Evolutionary conservation across 2,888 invertebrate species (phyloP).

Genomic region (Dryocosmus kuriphilus): DNA sequence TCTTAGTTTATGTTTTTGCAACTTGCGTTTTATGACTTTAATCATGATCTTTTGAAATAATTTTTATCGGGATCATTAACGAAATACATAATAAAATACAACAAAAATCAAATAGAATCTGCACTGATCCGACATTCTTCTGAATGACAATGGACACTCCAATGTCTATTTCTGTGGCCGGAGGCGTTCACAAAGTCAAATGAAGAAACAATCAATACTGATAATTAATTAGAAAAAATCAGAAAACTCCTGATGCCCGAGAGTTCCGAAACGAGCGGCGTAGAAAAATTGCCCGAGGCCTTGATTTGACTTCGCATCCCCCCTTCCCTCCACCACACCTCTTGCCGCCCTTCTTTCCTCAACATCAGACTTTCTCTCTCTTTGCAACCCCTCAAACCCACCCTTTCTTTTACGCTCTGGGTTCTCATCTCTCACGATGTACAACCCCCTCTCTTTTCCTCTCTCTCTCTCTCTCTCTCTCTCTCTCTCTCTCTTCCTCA

Average conservation of each 20-base stretch:
- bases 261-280: constrained; percentile 57
- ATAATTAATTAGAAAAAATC: constrained; percentile 73
- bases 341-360: constrained; percentile 36
- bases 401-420: constrained; percentile 38
- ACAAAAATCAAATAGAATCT: neutral
- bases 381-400: constrained; percentile 37
- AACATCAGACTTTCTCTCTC: constrained; percentile 26
- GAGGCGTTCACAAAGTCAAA: constrained; percentile 63
- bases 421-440: constrained; percentile 53
- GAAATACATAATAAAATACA: neutral
- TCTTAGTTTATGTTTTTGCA: too few relatives aligned
- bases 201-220: constrained; percentile 71
- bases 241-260: constrained; percentile 69
- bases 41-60: too few relatives aligned
- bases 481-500: constrained; percentile 53
- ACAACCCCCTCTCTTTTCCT: constrained; percentile 41
- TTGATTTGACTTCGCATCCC: constrained; percentile 56
- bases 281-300: constrained; percentile 68
- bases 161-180: constrained; percentile 50
- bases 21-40: too few relatives aligned
- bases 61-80: too few relatives aligned
- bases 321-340: neutral
- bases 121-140: neutral
- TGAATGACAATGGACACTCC: constrained; percentile 21
- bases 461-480: constrained; percentile 43